Percentiles rank a stretch among this genome's conserved stretches.
Evolutionary conservation across 2,888 invertebrate species (phyloP).

Genomic region (Heliconius ismenius): DNA sequence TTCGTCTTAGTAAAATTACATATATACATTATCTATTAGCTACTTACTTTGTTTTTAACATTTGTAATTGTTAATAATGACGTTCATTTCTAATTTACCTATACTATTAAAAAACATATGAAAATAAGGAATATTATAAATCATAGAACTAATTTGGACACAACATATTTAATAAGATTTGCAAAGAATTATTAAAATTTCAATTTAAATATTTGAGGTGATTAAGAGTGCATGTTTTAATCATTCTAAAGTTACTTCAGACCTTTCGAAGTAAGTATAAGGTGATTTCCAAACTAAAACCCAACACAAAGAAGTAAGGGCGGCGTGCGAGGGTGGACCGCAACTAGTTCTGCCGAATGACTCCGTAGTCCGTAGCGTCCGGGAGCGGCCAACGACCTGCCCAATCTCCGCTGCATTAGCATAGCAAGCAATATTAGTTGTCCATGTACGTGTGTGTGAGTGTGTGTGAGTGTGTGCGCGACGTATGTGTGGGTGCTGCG

Average conservation of each 20-base stretch:
- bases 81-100: neutral
- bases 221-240: neutral
- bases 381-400: constrained; percentile 81
- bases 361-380: constrained; percentile 76
- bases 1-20: constrained; percentile 55
- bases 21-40: constrained; percentile 27
- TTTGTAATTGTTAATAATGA: neutral
- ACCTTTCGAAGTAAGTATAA: neutral
- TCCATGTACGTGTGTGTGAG: constrained; percentile 48
- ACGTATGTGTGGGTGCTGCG: constrained; percentile 47
- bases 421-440: constrained; percentile 80
- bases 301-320: constrained; percentile 50
- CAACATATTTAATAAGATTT: neutral
- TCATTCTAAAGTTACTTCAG: too few relatives aligned
- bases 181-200: too few relatives aligned
- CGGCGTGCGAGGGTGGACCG: constrained; percentile 71
- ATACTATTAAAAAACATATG: neutral
- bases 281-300: neutral
- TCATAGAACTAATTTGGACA: neutral
- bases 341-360: constrained; percentile 77
- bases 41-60: neutral
- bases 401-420: constrained; percentile 83
- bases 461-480: constrained; percentile 49
- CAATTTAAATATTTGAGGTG: neutral
- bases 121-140: neutral